phyloP scores from a whole-genome alignment of 2,888 invertebrate species.

The Labia minor region DNA sequence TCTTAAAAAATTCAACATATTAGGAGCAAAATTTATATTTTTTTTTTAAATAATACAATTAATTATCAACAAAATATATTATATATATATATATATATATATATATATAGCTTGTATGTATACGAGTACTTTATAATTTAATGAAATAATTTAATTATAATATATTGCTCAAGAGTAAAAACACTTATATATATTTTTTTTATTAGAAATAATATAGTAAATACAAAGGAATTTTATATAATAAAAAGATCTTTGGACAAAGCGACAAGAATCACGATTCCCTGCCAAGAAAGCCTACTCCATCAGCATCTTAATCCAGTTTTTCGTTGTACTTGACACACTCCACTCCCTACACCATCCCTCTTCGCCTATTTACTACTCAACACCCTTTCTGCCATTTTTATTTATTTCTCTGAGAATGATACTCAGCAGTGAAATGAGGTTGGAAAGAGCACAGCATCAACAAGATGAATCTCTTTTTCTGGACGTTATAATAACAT shows the following conservation, averaged over 20 bases:
- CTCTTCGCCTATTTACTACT: background rate
- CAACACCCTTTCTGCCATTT: background rate
- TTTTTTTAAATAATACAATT: no score
- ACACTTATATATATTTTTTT: no score
- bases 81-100: no score
- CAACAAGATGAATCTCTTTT: constrained; percentile 13
- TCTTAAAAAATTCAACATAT: no score
- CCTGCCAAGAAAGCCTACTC: background rate
- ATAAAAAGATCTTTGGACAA: background rate
- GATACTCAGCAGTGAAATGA: background rate
- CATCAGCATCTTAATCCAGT: background rate
- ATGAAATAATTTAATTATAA: no score
- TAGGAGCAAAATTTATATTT: no score
- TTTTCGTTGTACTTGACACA: background rate
- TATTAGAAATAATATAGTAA: no score
- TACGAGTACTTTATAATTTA: no score
- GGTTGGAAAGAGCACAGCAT: background rate
- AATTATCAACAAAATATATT: no score
- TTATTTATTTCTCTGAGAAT: background rate
- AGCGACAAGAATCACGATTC: background rate
- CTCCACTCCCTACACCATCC: background rate
- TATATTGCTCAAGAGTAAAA: no score
- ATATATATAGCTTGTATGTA: no score
- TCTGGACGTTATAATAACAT: constrained; percentile 5
- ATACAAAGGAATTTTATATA: no score